These are phyloP conservation scores for Varanus komodoensis DNA, from an alignment of 2,113 vertebrate genomes.

Conservation along the genomic window DNA sequence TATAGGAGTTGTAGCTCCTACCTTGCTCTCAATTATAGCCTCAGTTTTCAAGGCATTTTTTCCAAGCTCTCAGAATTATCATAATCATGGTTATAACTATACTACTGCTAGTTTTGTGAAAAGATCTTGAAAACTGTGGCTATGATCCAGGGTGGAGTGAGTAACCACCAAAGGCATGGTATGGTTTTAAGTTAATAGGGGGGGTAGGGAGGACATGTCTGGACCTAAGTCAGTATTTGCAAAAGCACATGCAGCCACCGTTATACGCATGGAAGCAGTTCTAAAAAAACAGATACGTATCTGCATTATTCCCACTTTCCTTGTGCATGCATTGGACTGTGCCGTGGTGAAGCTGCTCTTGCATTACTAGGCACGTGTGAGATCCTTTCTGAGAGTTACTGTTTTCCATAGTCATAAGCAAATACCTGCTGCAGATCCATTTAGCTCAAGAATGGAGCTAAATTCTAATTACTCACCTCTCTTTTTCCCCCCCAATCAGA, in stretches of 20 bases:
- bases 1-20: too few relatives aligned
- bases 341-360: not conserved
- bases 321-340: not conserved
- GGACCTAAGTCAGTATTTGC: not conserved
- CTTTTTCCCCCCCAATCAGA: constrained; percentile 67
- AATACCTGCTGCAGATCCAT: not conserved
- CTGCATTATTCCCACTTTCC: not conserved
- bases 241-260: too few relatives aligned
- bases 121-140: too few relatives aligned
- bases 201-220: too few relatives aligned
- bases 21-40: too few relatives aligned
- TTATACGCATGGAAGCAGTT: not conserved
- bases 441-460: too few relatives aligned
- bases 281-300: not conserved
- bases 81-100: too few relatives aligned
- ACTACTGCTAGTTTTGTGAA: too few relatives aligned
- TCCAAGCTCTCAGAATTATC: not conserved
- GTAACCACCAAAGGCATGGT: too few relatives aligned
- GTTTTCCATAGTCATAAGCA: not conserved
- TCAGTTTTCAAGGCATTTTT: not conserved
- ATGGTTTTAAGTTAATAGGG: too few relatives aligned
- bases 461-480: too few relatives aligned
- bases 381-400: not conserved
- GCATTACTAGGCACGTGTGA: not conserved
- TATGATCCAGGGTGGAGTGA: too few relatives aligned